Base-by-base conservation (phyloP, 2,888 invertebrate genomes). In the Sericinus montela region DNA sequence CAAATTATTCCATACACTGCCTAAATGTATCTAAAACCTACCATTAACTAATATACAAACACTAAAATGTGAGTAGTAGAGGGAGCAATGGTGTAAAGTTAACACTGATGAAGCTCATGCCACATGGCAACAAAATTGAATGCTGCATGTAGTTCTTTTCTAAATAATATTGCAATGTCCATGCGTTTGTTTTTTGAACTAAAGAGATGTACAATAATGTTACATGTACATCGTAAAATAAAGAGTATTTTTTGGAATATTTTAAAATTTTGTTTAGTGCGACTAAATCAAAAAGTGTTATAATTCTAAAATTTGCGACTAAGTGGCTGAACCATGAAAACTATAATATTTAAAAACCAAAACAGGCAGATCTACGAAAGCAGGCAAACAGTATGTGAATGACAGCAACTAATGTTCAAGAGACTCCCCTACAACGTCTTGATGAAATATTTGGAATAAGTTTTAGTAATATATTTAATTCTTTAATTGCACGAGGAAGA, bases 1-100 rank as follows among this genome's bases (percentile, higher is more conserved):
- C 68, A 78, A 79, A 75, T 69, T 67, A 59, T 64, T 63, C 15
- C 38, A 43, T 42, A 43, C 30, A 48, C 47, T 48, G 48, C 44
- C 48, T 49, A 39, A 44, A 43, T 48, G 39, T 39, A 44, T 28
- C 48, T 29, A 34, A 13, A 9, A 16, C 44, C 44, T 44, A 48
- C 15, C 19, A 35, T 41, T 19, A 11, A 10, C 39, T 40, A 29
- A 40, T 15, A 40, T 9, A 35, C 35, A 13, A 38, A 3, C 38
- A 23, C 23, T 38, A 19, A 10, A 25, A 25, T 5, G 25, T 6
- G 25, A 25, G 25, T 7, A 25, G 6, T 8, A 25, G 19, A 29
- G 2, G 9, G 6, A 11, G 11, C 11, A 32, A 13, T 32, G n/a
- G 29, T 29, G 32, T 32, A 11, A n/a, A 32, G 11, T 11, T 32